These are phyloP conservation scores for Patagioenas fasciata DNA, from an alignment of 2,113 vertebrate species.

Conservation along the genomic window DNA sequence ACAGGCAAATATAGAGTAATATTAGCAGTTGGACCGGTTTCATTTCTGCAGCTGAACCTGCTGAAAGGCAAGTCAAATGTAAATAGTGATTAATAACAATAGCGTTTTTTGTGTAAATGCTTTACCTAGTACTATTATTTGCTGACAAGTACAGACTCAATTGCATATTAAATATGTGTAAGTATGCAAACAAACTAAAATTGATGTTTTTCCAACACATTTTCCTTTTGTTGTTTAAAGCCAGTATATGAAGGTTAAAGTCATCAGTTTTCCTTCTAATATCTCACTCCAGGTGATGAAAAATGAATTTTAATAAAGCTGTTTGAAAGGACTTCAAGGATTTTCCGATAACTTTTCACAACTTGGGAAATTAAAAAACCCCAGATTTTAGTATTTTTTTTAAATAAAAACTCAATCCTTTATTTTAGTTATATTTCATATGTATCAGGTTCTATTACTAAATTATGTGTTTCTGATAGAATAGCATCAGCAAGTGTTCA, in stretches of 20 bases:
- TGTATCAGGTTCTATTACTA: neutral
- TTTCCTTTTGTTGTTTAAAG: neutral
- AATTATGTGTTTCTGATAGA: neutral
- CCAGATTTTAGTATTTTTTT: neutral
- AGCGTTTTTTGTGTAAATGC: neutral
- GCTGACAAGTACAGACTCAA: neutral
- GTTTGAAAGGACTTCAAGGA: neutral
- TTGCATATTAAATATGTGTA: neutral
- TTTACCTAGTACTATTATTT: neutral
- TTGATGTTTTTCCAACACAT: neutral
- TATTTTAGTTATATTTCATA: neutral
- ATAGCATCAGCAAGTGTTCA: neutral
- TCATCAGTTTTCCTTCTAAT: neutral
- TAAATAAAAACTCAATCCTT: neutral
- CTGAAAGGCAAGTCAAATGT: neutral
- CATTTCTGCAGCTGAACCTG: neutral
- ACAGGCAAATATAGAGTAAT: neutral
- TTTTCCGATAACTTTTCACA: neutral
- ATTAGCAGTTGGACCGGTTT: neutral
- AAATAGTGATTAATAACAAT: neutral
- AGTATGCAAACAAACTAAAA: neutral
- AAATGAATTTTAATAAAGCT: neutral
- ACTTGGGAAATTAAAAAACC: neutral
- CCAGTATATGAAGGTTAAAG: neutral
- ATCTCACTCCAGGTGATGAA: neutral